Conservation (phyloP, 2,888 invertebrate genomes). For the Diploptera punctata region DNA sequence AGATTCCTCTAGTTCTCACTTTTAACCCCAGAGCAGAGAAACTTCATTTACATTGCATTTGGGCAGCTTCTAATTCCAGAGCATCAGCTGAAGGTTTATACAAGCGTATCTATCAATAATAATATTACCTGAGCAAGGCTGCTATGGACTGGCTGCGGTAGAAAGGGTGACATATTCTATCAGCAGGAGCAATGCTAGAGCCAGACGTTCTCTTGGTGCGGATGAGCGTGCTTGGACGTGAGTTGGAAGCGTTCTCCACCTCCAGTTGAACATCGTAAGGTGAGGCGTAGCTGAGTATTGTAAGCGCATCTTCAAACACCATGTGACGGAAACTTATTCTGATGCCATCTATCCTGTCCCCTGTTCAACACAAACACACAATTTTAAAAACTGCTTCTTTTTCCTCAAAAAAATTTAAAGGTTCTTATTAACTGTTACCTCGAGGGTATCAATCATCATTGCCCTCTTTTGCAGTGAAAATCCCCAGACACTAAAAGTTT, state of each 20-base stretch:
- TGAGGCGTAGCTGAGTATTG: conserved; percentile 88
- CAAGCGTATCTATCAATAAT: not conserved
- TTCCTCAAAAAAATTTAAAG: too few relatives aligned
- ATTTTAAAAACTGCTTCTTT: too few relatives aligned
- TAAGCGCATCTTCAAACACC: conserved; percentile 89
- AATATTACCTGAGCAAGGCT: conserved; percentile 66
- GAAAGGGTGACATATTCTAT: conserved; percentile 74
- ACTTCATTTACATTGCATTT: too few relatives aligned
- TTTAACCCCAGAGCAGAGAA: too few relatives aligned
- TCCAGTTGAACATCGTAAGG: conserved; percentile 87
- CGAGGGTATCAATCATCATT: too few relatives aligned
- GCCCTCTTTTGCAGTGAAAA: too few relatives aligned
- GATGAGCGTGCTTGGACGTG: conserved; percentile 38
- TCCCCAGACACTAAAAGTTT: too few relatives aligned
- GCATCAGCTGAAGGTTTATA: too few relatives aligned
- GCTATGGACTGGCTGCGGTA: conserved; percentile 80
- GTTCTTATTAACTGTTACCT: too few relatives aligned
- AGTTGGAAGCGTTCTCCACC: conserved; percentile 60
- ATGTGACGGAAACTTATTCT: conserved; percentile 88
- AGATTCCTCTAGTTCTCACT: too few relatives aligned
- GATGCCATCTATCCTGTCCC: conserved; percentile 86
- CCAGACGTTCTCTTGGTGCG: conserved; percentile 40
- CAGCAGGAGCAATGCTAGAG: conserved; percentile 54
- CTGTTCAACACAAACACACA: too few relatives aligned
- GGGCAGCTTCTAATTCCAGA: too few relatives aligned